A percentile compares a stretch with the other conserved stretches of the same genome.
These are phyloP conservation scores for Rotaria sp. DNA, from an alignment of 2,888 invertebrate genomes.

Conservation along the genomic window DNA sequence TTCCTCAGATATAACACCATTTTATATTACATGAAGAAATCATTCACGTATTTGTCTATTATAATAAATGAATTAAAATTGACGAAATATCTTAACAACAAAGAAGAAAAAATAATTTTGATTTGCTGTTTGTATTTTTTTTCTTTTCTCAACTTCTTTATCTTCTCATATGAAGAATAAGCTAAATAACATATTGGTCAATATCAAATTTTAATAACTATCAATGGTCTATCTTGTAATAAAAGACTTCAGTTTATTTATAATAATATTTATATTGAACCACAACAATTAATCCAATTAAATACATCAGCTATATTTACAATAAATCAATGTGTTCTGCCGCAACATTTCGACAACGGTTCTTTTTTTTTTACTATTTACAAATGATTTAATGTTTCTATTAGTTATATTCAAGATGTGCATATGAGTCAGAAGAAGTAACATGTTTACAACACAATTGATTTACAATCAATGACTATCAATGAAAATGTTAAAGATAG, in stretches of 20 bases:
- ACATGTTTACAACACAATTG: neutral
- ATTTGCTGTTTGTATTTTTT: too few relatives aligned
- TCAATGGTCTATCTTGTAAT: neutral
- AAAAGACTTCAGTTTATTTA: neutral
- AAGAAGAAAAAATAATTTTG: too few relatives aligned
- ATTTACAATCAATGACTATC: neutral
- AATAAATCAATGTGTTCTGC: neutral
- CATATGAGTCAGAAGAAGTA: neutral
- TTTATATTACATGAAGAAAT: too few relatives aligned
- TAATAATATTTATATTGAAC: neutral
- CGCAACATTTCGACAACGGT: neutral
- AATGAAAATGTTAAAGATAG: neutral
- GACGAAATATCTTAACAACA: too few relatives aligned
- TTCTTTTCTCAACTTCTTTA: neutral
- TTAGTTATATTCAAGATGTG: neutral
- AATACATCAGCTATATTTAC: neutral
- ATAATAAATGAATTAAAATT: too few relatives aligned
- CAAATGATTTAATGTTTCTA: neutral
- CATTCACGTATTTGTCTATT: too few relatives aligned
- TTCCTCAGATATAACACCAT: too few relatives aligned
- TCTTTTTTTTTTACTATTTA: neutral
- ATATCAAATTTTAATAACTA: neutral
- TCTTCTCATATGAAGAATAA: neutral
- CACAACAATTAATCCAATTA: neutral
- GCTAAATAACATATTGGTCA: too few relatives aligned